phyloP scores from a whole-genome alignment of 1,140 invertebrate species.

The Drepana arcuata region DNA sequence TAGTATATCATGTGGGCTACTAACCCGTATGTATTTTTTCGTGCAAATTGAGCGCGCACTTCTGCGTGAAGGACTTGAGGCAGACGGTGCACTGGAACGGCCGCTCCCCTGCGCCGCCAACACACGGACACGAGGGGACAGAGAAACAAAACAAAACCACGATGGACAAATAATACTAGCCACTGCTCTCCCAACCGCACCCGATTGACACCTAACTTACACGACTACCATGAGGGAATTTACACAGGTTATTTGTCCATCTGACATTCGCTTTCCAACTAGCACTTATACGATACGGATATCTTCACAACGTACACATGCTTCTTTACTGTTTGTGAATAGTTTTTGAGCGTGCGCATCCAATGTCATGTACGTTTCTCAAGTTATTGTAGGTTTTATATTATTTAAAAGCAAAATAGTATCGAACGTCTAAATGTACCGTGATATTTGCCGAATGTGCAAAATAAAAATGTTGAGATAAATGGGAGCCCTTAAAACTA shows the following conservation, averaged over 20 bases:
- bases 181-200: slow-evolving; percentile 18
- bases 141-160: slow-evolving; percentile 71
- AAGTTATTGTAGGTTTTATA: no score
- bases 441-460: no score
- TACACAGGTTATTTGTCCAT: slow-evolving; percentile 63
- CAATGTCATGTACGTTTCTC: slow-evolving; percentile 19
- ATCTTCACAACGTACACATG: slow-evolving; percentile 68
- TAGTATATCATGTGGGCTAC: slow-evolving; percentile 71
- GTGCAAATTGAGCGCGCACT: slow-evolving; percentile 76
- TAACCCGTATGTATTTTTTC: slow-evolving; percentile 77
- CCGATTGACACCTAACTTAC: no score
- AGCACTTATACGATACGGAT: slow-evolving; percentile 42
- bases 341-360: slow-evolving; percentile 70
- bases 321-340: slow-evolving; percentile 71
- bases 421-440: no score
- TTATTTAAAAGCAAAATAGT: no score
- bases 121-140: slow-evolving; percentile 54
- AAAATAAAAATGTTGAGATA: no score
- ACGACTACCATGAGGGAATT: slow-evolving; percentile 67
- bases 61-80: slow-evolving; percentile 80
- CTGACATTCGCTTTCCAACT: slow-evolving; percentile 54
- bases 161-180: slow-evolving; percentile 69
- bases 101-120: slow-evolving; percentile 73
- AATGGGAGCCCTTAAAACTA: slow-evolving; percentile 67
- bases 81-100: slow-evolving; percentile 79